These are phyloP conservation scores for Laspeyria flexula DNA, from an alignment of 2,888 invertebrate species.

Conservation along the genomic window DNA sequence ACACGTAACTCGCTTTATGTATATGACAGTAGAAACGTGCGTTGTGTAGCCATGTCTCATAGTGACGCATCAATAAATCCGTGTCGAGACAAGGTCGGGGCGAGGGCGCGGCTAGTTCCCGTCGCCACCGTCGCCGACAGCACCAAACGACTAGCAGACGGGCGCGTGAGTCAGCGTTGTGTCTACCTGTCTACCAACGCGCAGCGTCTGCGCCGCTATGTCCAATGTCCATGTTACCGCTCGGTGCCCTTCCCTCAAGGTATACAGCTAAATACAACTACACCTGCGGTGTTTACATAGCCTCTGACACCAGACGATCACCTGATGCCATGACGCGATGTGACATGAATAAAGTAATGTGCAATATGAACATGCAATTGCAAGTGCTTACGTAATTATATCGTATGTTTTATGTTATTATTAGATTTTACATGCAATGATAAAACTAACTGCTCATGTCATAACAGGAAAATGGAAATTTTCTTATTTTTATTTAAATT, in stretches of 20 bases:
- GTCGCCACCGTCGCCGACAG: conserved; percentile 51
- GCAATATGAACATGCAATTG: too few species aligned
- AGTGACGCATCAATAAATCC: conserved; percentile 83
- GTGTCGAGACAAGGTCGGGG: conserved; percentile 82
- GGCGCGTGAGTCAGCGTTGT: conserved; percentile 67
- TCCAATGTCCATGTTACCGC: neutral
- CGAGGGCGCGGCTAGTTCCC: conserved; percentile 77
- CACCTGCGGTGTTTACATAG: conserved; percentile 17
- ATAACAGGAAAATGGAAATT: too few species aligned
- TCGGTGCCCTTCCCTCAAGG: neutral
- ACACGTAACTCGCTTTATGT: conserved; percentile 50
- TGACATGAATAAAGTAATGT: neutral
- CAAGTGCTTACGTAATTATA: too few species aligned
- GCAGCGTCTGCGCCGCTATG: conserved; percentile 6
- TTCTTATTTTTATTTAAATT: too few species aligned
- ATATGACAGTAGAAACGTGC: conserved; percentile 36
- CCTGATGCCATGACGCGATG: conserved; percentile 22
- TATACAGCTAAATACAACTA: too few species aligned
- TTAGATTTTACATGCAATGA: too few species aligned
- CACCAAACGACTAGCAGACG: conserved; percentile 69
- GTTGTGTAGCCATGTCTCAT: conserved; percentile 49
- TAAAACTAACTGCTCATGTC: too few species aligned
- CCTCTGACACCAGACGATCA: conserved; percentile 34
- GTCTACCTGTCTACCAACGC: conserved; percentile 28
- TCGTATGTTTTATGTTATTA: too few species aligned